These are phyloP conservation scores for Lasioglossum morio DNA, from an alignment of 2,888 invertebrate species.

Conservation along the genomic window DNA sequence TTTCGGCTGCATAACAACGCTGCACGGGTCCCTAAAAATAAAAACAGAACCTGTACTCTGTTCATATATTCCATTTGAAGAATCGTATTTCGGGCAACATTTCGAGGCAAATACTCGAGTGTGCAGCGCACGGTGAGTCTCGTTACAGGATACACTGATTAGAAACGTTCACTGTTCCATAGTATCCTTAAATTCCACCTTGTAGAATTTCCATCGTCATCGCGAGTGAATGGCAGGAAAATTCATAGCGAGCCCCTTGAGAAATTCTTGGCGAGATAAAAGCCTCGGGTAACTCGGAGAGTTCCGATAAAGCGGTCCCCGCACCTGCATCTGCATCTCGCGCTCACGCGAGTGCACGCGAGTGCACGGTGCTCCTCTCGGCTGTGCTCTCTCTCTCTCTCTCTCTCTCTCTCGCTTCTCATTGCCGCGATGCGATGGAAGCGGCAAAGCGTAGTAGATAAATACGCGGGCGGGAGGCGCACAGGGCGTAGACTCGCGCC, in stretches of 20 bases:
- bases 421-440: conserved; percentile 51
- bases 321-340: conserved; percentile 29
- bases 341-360: neutral
- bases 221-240: conserved; percentile 8
- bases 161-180: neutral
- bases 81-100: too few relatives aligned
- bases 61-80: too few relatives aligned
- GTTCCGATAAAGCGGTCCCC: conserved; percentile 32
- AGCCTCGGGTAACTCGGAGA: conserved; percentile 14
- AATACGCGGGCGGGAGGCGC: conserved; percentile 47
- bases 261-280: conserved; percentile 18
- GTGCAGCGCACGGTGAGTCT: neutral
- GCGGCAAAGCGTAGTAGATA: conserved; percentile 61
- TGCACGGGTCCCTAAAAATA: too few relatives aligned
- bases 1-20: too few relatives aligned
- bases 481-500: conserved; percentile 67
- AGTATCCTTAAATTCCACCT: neutral
- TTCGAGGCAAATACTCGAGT: too few relatives aligned
- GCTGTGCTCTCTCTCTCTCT: neutral
- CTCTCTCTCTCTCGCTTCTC: conserved; percentile 38
- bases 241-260: neutral
- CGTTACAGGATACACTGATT: neutral
- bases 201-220: neutral
- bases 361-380: neutral
- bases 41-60: too few relatives aligned